Base-by-base conservation (phyloP, 2,888 invertebrate species). In the Lagria hirta region DNA sequence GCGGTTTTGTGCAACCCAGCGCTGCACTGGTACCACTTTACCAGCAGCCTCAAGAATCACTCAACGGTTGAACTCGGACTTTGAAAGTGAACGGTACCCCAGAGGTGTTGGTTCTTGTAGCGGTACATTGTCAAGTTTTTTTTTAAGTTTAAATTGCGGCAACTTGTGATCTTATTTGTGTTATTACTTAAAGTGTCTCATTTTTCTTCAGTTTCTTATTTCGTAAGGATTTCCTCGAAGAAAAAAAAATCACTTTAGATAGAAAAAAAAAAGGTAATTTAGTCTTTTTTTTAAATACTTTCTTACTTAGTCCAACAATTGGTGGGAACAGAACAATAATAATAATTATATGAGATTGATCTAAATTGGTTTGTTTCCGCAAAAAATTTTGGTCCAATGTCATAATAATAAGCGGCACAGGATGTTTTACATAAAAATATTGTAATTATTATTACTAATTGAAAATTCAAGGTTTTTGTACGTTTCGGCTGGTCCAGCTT, bases 71-170 rank as follows among this genome's bases (percentile, higher is more conserved):
- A 57, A 61, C 54, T 54, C 56, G 52, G 54, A 51, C 59, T 48
- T 48, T 57, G 53, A 56, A 51, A 52, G 51, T 49, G 56, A 57
- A 61, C 59, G 58, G 58, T 55, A 54, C 54, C 54, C 56, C 45
- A 48, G 51, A 54, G 51, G 51, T 51, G 60, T 49, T 52, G n/a
- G n/a, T n/a, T n/a, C 51, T 54, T 48, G 49, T 62, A 62, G 60
- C 62, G 61, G 61, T 61, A 61, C 59, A 60, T 54, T 50, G 52
- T 47, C 53, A 52, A 43, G 49, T 59, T 61, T 60, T 55, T 57
- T 48, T n/a, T n/a, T n/a, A n/a, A n/a, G n/a, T n/a, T n/a, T n/a
- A n/a, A n/a, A n/a, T n/a, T n/a, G n/a, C n/a, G n/a, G n/a, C n/a
- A n/a, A n/a, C n/a, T n/a, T n/a, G n/a, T n/a, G n/a, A n/a, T n/a